A percentile compares a stretch with the other conserved stretches of the same genome.
Conservation (phyloP, 2,797 vertebrate genomes). For the Sylvilagus floridanus region DNA sequence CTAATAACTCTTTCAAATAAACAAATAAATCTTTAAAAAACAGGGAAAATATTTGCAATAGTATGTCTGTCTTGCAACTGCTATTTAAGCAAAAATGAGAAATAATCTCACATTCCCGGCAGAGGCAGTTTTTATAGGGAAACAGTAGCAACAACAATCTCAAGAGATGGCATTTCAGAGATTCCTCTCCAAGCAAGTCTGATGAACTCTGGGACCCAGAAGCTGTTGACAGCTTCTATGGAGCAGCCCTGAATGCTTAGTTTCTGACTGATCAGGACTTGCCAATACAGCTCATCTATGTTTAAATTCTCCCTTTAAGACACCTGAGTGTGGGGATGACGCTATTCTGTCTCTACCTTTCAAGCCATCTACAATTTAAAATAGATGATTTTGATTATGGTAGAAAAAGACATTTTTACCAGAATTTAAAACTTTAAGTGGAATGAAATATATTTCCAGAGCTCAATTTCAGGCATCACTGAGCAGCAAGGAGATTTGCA, state of each 20-base stretch:
- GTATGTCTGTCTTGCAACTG: too few relatives aligned
- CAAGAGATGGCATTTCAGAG: neutral
- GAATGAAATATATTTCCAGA: conserved; percentile 40
- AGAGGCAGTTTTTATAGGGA: neutral
- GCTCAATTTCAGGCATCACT: conserved; percentile 66
- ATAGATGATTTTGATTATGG: conserved; percentile 42
- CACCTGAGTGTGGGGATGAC: conserved; percentile 10
- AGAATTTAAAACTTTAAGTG: conserved; percentile 58
- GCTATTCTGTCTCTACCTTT: conserved; percentile 39
- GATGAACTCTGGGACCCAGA: neutral
- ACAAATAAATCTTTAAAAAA: too few relatives aligned
- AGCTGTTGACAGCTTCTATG: neutral
- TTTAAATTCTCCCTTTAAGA: conserved; percentile 3
- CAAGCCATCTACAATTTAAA: conserved; percentile 62
- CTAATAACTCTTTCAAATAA: too few relatives aligned
- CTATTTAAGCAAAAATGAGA: too few relatives aligned
- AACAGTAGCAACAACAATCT: neutral
- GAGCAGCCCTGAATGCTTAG: neutral
- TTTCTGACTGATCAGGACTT: neutral
- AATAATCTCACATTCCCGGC: too few relatives aligned
- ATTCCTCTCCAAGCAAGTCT: neutral
- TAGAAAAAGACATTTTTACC: conserved; percentile 38
- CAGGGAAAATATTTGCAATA: too few relatives aligned
- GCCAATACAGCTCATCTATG: neutral
- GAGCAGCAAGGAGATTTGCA: neutral